Base-by-base conservation (phyloP, 2,888 invertebrate genomes). In the Magallana nippona region DNA sequence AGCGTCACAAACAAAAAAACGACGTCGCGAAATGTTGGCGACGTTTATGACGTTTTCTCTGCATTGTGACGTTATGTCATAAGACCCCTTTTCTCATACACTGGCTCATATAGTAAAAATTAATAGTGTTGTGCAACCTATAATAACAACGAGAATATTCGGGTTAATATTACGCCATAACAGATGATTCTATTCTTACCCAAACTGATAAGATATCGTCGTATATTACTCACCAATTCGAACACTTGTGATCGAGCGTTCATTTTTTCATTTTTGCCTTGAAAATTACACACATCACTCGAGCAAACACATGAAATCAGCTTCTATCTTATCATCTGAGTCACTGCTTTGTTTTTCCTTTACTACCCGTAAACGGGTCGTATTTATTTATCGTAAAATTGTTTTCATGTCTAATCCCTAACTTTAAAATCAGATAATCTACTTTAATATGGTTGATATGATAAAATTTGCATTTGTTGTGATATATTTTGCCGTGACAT, bases 231-330 rank as follows among this genome's bases (percentile, higher is more conserved):
- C 84, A 91, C 91, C 88, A 91, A 84, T 87, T 91, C 91, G 89
- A 91, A 90, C 22, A 90, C 87, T 86, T 91, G 90, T 83, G 89
- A 86, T 86, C 91, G 88, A 83, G 91, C 91, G 85, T 91, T 91
- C 91, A 91, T 91, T 83, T 87, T 90, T 84, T 81, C 82, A 84
- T 79, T 62, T 44, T 27, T 71, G 17, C 22, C 19, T 27, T 63
- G 27, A 22, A 63, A 22, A 19, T 22, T 32, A 15, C 11, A 27
- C 71, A 71, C 71, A 71, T 71, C 71, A 71, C 71, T 32, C 15
- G 22, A n/a, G 55, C 55, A 32, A 22, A 79, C 15, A 19, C 79
- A n/a, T 55, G 19, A 19, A 55, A 22, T 55, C 55, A 32, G 62
- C 17, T 1, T 44, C 19, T 11, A 60, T 60, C 44, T 10, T 55